A percentile compares a stretch with the other conserved stretches of the same genome.
These are phyloP conservation scores for Channa striata DNA, from an alignment of 2,797 vertebrate species.

Conservation along the genomic window DNA sequence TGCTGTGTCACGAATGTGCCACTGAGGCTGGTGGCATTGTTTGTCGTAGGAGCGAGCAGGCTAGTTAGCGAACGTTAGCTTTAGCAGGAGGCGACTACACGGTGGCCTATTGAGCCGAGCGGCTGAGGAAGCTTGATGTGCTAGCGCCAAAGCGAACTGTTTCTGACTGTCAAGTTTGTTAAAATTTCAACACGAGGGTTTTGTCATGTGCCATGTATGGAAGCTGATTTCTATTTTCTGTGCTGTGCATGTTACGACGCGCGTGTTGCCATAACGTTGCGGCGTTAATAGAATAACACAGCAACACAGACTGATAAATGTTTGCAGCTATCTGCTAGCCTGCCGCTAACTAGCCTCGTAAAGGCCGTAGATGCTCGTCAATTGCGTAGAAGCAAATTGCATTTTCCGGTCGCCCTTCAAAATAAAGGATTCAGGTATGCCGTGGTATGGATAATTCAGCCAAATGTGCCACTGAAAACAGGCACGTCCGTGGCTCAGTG, in stretches of 20 bases:
- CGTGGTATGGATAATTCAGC: background rate
- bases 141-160: constrained; percentile 40
- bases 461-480: background rate
- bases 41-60: constrained; percentile 27
- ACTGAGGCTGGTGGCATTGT: constrained; percentile 1
- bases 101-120: constrained; percentile 59
- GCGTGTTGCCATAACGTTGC: background rate
- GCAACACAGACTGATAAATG: constrained; percentile 5
- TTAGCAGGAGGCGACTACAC: constrained; percentile 39
- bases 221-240: background rate
- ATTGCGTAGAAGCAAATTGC: accelerated
- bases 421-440: constrained; percentile 5
- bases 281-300: background rate
- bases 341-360: constrained; percentile 50
- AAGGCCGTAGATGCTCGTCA: constrained; percentile 60
- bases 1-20: background rate
- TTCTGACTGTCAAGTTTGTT: constrained; percentile 55
- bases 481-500: background rate
- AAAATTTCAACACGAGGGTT: constrained; percentile 34
- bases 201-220: background rate
- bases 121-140: constrained; percentile 43
- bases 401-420: constrained; percentile 44
- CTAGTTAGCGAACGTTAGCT: constrained; percentile 49
- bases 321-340: constrained; percentile 58
- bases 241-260: background rate